Percentiles rank a stretch among this genome's conserved stretches.
phyloP scores from a whole-genome alignment of 2,888 invertebrate species.

The Drosophila tripunctata region DNA sequence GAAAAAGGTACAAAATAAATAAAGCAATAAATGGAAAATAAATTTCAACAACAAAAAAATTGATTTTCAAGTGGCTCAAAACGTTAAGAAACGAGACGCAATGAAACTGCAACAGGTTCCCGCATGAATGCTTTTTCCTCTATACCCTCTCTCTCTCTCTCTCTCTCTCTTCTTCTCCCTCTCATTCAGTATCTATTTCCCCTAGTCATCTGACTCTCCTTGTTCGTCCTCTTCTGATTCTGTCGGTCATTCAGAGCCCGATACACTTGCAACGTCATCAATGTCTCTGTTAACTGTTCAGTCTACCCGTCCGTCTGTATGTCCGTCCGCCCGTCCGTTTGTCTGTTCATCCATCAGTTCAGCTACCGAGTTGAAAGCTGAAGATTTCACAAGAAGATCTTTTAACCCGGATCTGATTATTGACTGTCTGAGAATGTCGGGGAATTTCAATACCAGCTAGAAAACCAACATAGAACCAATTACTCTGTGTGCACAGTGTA shows the following conservation, averaged over 20 bases:
- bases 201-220: not conserved
- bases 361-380: conserved; percentile 52
- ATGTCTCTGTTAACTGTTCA: conserved; percentile 40
- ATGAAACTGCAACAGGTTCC: conserved; percentile 57
- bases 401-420: conserved; percentile 19
- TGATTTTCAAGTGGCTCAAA: conserved; percentile 68
- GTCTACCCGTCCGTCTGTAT: conserved; percentile 12
- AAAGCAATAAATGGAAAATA: conserved; percentile 77
- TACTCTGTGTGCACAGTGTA: too few species aligned
- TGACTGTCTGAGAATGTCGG: conserved; percentile 15
- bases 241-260: conserved; percentile 14
- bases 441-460: not conserved
- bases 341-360: conserved; percentile 11
- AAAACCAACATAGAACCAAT: not conserved
- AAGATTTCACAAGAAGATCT: conserved; percentile 34
- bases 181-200: not conserved
- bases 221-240: not conserved
- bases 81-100: conserved; percentile 7
- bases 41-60: conserved; percentile 72
- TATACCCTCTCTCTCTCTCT: not conserved
- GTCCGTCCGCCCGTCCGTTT: not conserved
- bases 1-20: conserved; percentile 62
- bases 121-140: conserved; percentile 11
- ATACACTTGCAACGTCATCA: conserved; percentile 51
- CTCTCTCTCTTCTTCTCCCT: not conserved